Conservation (phyloP, 2,797 vertebrate species). For the Fundulus diaphanus region DNA sequence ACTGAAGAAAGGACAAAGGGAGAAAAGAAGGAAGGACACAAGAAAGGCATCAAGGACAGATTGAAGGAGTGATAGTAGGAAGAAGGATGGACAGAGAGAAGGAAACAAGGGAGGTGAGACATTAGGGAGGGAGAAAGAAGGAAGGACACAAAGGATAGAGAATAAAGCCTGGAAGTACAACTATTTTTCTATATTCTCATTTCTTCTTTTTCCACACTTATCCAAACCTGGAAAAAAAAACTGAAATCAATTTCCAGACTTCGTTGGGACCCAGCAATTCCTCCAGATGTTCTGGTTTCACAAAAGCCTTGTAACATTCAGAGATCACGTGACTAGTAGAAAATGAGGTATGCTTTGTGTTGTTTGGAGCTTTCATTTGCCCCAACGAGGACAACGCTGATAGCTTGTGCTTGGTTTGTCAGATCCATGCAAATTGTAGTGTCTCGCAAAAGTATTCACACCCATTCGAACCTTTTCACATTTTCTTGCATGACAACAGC, state of each 20-base stretch:
- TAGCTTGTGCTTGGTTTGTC: conserved; percentile 49
- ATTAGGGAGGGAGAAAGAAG: too few species aligned
- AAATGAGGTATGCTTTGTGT: conserved; percentile 42
- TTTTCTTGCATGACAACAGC: not conserved
- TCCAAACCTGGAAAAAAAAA: not conserved
- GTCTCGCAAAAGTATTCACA: not conserved
- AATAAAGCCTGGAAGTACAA: not conserved
- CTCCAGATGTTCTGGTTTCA: not conserved
- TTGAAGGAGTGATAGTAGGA: too few species aligned
- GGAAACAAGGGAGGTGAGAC: not conserved
- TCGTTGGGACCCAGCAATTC: not conserved
- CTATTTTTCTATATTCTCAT: not conserved
- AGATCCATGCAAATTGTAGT: conserved; percentile 7
- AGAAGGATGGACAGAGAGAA: not conserved
- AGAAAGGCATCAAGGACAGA: not conserved
- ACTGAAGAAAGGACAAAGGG: not conserved
- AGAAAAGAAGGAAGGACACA: not conserved
- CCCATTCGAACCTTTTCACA: not conserved
- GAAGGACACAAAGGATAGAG: too few species aligned
- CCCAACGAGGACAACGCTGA: conserved; percentile 36
- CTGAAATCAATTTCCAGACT: not conserved
- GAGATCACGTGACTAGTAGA: not conserved
- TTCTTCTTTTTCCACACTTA: not conserved
- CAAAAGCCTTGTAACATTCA: conserved; percentile 17
- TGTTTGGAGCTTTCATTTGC: conserved; percentile 20